Evolutionary conservation across 53 echinoderm and acorn worm species (phyloP).

Genomic region (Glandiceps talaboti): DNA sequence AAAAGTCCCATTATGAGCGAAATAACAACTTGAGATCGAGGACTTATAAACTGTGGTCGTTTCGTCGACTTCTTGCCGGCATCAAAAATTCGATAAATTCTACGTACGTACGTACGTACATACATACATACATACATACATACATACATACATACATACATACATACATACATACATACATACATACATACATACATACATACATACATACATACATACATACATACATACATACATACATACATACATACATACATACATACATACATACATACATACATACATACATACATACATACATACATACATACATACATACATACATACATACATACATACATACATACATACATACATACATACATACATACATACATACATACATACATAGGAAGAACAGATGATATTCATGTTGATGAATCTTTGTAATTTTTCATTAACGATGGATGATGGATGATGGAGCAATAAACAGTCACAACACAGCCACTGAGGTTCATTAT

Average conservation of each 20-base stretch:
- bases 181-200: neutral
- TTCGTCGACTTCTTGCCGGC: slow-evolving; percentile 44
- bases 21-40: slow-evolving; percentile 37
- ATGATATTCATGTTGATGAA: no score
- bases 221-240: neutral
- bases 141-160: neutral
- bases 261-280: neutral
- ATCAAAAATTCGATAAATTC: slow-evolving; percentile 41
- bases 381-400: neutral
- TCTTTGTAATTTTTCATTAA: no score
- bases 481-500: no score
- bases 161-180: neutral
- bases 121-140: neutral
- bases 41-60: slow-evolving; percentile 37
- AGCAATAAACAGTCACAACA: no score
- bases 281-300: neutral
- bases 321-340: neutral
- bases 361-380: neutral
- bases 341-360: neutral
- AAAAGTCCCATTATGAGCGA: slow-evolving; percentile 13
- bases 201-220: neutral
- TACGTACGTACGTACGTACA: neutral
- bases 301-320: neutral
- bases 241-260: neutral
- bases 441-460: no score